Percentiles rank a stretch among this genome's conserved stretches.
phyloP scores from a whole-genome alignment of 2,888 invertebrate species.

The Tinea semifulvella region DNA sequence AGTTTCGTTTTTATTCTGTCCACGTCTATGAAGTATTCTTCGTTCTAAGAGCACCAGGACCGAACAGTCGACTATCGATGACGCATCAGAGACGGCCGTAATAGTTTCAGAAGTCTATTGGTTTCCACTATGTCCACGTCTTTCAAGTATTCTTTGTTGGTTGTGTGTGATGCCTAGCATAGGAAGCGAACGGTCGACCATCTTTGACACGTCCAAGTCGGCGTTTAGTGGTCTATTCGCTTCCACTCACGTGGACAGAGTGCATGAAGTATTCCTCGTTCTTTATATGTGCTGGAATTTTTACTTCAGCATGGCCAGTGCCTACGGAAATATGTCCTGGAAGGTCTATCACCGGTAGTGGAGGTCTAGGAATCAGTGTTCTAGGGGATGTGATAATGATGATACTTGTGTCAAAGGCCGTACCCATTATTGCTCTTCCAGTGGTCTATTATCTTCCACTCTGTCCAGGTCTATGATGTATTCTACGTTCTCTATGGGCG shows the following conservation, averaged over 20 bases:
- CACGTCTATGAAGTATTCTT: slow-evolving; percentile 66
- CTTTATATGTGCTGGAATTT: too few species aligned
- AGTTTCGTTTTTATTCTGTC: slow-evolving; percentile 60
- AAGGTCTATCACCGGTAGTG: too few species aligned
- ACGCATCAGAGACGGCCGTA: slow-evolving; percentile 64
- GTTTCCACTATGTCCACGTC: slow-evolving; percentile 59
- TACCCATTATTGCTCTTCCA: slow-evolving; percentile 67
- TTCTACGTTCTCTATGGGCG: slow-evolving; percentile 61
- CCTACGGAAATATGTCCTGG: too few species aligned
- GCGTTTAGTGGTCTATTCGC: too few species aligned
- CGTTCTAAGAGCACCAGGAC: slow-evolving; percentile 62
- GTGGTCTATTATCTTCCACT: slow-evolving; percentile 55
- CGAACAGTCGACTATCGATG: slow-evolving; percentile 53
- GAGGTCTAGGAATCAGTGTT: too few species aligned
- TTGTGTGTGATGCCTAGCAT: slow-evolving; percentile 60
- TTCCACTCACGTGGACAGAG: too few species aligned
- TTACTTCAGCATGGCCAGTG: too few species aligned
- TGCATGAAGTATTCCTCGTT: too few species aligned
- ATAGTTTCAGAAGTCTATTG: slow-evolving; percentile 56
- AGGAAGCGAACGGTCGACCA: slow-evolving; percentile 58
- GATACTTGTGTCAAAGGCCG: slow-evolving; percentile 65
- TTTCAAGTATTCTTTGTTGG: slow-evolving; percentile 66
- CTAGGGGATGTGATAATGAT: too few species aligned
- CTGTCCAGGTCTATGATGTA: slow-evolving; percentile 66
- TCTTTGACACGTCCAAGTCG: too few species aligned